phyloP scores from a whole-genome alignment of 1,140 invertebrate species.

The Euwallacea similis region DNA sequence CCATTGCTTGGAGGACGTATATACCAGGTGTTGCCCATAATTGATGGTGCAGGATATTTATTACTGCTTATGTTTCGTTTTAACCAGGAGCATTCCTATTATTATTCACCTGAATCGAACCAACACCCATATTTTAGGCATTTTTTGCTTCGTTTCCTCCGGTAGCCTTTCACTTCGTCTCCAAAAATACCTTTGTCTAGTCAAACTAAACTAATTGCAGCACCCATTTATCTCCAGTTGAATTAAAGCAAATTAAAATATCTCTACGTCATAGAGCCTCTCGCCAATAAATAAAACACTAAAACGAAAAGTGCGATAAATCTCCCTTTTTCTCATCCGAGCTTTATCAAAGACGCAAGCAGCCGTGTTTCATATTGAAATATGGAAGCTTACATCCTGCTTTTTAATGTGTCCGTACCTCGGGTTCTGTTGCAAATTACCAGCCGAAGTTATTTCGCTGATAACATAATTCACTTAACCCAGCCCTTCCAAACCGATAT shows the following conservation, averaged over 20 bases:
- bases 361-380: conserved; percentile 34
- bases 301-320: conserved; percentile 31
- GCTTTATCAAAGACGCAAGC: conserved; percentile 34
- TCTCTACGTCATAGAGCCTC: conserved; percentile 3
- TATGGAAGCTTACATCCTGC: conserved; percentile 33
- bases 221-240: background rate
- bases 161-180: too few relatives aligned
- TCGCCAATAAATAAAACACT: conserved; percentile 19
- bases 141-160: too few relatives aligned
- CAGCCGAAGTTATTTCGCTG: conserved; percentile 18
- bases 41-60: conserved; percentile 35
- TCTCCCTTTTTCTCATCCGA: conserved; percentile 23
- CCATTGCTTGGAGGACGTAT: conserved; percentile 29
- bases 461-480: conserved; percentile 3
- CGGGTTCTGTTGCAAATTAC: conserved; percentile 30
- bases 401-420: conserved; percentile 31
- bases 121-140: too few relatives aligned
- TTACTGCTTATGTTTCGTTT: conserved; percentile 14
- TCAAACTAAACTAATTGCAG: background rate
- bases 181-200: too few relatives aligned
- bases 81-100: conserved; percentile 11
- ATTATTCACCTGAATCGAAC: background rate
- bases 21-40: conserved; percentile 46
- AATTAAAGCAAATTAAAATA: conserved; percentile 11
- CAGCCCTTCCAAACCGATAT: background rate